These are phyloP conservation scores for Oreochromis grahami DNA, from an alignment of 2,797 vertebrate species.

Conservation along the genomic window DNA sequence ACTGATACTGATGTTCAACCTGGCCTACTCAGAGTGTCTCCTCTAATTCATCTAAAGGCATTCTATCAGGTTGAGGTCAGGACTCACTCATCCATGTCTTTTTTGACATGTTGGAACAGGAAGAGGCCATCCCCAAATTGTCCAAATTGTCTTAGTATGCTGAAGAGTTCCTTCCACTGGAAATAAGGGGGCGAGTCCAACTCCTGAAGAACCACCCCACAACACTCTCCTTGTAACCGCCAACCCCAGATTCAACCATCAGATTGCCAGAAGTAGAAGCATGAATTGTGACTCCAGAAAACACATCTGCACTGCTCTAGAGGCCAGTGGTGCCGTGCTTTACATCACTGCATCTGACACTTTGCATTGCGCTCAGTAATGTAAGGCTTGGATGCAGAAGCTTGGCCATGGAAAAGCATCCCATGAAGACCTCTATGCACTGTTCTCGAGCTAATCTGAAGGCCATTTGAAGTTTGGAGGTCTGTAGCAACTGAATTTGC, in stretches of 20 bases:
- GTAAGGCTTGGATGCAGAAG: neutral
- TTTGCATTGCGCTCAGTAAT: accelerated
- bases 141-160: neutral
- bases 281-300: neutral
- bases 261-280: accelerated
- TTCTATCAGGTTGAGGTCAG: neutral
- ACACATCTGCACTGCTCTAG: neutral
- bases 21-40: neutral
- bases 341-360: neutral
- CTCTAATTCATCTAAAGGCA: neutral
- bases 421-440: neutral
- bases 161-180: neutral
- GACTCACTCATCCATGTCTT: neutral
- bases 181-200: neutral
- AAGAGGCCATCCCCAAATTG: neutral
- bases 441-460: neutral
- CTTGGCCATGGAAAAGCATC: neutral
- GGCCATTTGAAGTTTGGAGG: neutral
- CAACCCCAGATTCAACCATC: neutral
- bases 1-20: neutral
- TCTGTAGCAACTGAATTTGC: neutral
- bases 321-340: neutral
- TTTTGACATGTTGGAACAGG: neutral
- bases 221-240: neutral
- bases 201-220: accelerated